A percentile compares a stretch with the other conserved stretches of the same genome.
These are phyloP conservation scores for Mus musculus DNA, from an alignment of 2,113 vertebrate species.

Conservation along the genomic window DNA sequence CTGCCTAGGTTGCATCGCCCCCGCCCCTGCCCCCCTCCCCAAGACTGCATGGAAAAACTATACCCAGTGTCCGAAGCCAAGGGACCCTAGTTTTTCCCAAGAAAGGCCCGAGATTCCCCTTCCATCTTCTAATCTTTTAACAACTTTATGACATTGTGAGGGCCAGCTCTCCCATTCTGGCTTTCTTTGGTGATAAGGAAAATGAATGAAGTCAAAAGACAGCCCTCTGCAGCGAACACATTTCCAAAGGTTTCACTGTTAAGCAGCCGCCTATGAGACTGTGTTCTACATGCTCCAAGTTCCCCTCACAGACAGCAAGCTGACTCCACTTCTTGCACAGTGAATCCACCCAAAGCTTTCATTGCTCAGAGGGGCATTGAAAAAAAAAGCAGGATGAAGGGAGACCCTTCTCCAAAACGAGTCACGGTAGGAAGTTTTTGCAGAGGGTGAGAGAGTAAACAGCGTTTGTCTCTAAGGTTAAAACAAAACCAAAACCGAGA, in stretches of 20 bases:
- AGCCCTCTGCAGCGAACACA: rapidly evolving
- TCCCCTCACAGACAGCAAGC: neutral
- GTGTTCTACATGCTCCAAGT: neutral
- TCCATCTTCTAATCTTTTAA: neutral
- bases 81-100: too few species aligned
- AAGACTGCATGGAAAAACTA: neutral
- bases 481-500: neutral
- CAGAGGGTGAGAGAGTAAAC: neutral
- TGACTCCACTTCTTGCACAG: neutral
- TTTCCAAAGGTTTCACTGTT: neutral
- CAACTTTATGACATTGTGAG: neutral
- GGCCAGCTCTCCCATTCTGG: neutral
- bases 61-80: neutral
- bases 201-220: neutral
- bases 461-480: neutral
- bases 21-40: rapidly evolving
- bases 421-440: neutral
- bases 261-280: neutral
- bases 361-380: neutral
- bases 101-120: neutral
- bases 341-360: too few species aligned
- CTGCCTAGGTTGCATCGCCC: neutral
- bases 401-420: neutral
- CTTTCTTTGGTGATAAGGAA: neutral
- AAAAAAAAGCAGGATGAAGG: neutral